Conservation (phyloP, 2,888 invertebrate genomes). For the Atethmia centrago region DNA sequence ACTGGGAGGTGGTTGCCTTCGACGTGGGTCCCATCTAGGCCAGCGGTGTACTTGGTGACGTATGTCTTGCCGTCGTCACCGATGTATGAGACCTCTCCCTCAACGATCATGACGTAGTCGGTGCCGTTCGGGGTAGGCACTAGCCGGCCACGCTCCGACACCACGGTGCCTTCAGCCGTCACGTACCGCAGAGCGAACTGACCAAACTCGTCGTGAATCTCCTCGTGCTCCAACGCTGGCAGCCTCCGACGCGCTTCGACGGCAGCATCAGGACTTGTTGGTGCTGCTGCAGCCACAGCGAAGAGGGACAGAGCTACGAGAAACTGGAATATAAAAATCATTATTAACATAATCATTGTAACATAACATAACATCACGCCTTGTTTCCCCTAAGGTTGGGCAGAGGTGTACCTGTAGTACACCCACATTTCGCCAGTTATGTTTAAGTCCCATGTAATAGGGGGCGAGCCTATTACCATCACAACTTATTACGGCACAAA, state of each 20-base stretch:
- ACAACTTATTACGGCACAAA: no score
- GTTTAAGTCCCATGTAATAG: no score
- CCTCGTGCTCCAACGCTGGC: slow-evolving; percentile 75
- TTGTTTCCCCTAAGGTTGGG: no score
- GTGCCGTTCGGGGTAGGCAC: slow-evolving; percentile 59
- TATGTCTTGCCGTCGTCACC: slow-evolving; percentile 80
- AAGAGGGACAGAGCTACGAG: slow-evolving; percentile 67
- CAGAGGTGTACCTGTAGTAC: no score
- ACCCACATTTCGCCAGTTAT: no score
- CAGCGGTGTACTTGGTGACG: slow-evolving; percentile 78
- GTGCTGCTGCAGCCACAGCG: slow-evolving; percentile 68
- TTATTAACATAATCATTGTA: no score
- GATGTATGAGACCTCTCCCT: slow-evolving; percentile 78
- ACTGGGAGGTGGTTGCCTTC: slow-evolving; percentile 75
- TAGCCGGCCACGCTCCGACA: slow-evolving; percentile 73
- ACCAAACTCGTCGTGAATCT: slow-evolving; percentile 75
- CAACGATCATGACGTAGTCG: slow-evolving; percentile 74
- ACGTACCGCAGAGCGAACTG: slow-evolving; percentile 79
- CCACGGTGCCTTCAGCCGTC: slow-evolving; percentile 77
- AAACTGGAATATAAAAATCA: slow-evolving; percentile 64
- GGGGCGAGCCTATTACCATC: no score
- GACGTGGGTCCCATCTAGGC: slow-evolving; percentile 74
- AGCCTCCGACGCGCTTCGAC: slow-evolving; percentile 63
- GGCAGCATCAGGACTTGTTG: slow-evolving; percentile 54
- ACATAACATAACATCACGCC: no score